Evolutionary conservation across 2,797 vertebrate genomes (phyloP).

Genomic region (Acipenser oxyrinchus): DNA sequence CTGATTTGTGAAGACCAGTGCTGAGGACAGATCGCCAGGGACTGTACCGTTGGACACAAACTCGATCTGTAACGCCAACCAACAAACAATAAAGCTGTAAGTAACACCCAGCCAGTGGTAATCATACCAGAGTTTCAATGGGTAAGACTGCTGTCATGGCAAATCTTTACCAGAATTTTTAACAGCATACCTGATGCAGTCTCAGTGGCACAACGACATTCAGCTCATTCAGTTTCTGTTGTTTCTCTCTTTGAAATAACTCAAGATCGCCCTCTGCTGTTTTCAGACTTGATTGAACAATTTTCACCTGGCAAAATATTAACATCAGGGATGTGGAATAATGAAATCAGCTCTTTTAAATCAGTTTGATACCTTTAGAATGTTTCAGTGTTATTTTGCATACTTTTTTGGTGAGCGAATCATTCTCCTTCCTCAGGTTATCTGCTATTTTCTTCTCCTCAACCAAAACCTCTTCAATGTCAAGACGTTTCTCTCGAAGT

Average conservation of each 20-base stretch:
- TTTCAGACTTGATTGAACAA: constrained; percentile 47
- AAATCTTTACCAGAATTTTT: no score
- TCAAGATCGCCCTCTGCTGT: constrained; percentile 64
- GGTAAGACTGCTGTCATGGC: no score
- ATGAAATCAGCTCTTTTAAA: no score
- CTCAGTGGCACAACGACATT: constrained; percentile 75
- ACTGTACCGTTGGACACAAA: constrained; percentile 51
- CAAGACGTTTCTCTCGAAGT: constrained; percentile 65
- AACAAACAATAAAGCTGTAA: no score
- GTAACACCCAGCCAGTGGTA: no score
- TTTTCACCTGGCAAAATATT: constrained; percentile 58
- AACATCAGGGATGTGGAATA: no score
- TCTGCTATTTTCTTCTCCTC: constrained; percentile 67
- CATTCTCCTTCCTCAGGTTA: constrained; percentile 63
- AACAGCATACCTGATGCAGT: constrained; percentile 73
- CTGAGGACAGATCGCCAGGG: constrained; percentile 57
- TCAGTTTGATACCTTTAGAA: no score
- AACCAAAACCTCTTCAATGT: constrained; percentile 66
- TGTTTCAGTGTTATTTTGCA: neutral
- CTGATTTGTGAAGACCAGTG: constrained; percentile 63
- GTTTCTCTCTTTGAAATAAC: constrained; percentile 78
- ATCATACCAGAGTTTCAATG: no score
- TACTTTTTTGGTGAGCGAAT: constrained; percentile 71
- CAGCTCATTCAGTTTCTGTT: constrained; percentile 76
- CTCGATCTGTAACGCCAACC: constrained; percentile 52